Percentiles rank a stretch among this genome's conserved stretches.
These are phyloP conservation scores for Limnothrissa miodon DNA, from an alignment of 2,113 vertebrate species.

Conservation along the genomic window DNA sequence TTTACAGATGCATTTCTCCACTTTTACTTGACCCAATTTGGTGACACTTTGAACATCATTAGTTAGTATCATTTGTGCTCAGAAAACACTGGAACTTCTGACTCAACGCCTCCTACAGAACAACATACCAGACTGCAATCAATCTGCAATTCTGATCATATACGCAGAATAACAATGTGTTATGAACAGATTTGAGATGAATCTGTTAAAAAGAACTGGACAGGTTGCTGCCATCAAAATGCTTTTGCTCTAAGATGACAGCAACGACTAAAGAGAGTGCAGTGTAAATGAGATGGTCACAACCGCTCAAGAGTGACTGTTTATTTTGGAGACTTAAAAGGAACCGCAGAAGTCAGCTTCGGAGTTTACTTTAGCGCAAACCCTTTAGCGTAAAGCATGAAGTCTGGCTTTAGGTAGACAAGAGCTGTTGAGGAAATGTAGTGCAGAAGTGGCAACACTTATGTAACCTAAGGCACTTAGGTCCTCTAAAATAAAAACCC, in stretches of 20 bases:
- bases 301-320: neutral
- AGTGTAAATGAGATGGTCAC: neutral
- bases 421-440: neutral
- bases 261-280: neutral
- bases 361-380: neutral
- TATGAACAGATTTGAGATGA: neutral
- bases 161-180: neutral
- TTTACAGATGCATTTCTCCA: too few relatives aligned
- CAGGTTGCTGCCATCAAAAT: neutral
- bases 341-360: neutral
- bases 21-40: too few relatives aligned
- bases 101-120: too few relatives aligned
- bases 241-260: neutral
- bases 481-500: too few relatives aligned
- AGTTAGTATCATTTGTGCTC: too few relatives aligned
- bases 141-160: neutral
- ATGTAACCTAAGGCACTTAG: neutral
- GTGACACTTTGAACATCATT: too few relatives aligned
- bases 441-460: neutral
- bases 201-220: neutral
- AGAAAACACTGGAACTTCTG: too few relatives aligned
- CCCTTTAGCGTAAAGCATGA: neutral
- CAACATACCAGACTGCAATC: too few relatives aligned
- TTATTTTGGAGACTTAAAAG: slow-evolving; percentile 5
- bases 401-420: neutral